Conservation (phyloP, 2,888 invertebrate genomes). For the Drosophila falleni region DNA sequence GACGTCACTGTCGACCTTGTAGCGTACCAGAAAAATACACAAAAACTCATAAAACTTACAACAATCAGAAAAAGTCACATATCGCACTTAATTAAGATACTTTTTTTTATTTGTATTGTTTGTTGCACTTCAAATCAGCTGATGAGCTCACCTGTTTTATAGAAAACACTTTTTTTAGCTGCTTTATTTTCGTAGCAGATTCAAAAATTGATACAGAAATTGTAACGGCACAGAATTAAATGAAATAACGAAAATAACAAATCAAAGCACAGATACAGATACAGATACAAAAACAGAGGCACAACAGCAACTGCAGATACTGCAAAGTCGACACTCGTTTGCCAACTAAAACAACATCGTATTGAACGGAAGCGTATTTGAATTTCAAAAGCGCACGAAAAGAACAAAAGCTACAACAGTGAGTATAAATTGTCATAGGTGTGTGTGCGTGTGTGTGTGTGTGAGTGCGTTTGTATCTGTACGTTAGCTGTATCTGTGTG, state of each 20-base stretch:
- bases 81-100: constrained; percentile 16
- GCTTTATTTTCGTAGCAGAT: constrained; percentile 1
- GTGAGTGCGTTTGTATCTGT: constrained; percentile 13
- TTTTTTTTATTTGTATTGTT: constrained; percentile 2
- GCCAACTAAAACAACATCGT: constrained; percentile 71
- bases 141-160: constrained; percentile 42
- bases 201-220: constrained; percentile 1
- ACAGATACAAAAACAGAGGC: constrained; percentile 21
- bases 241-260: constrained; percentile 10
- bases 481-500: constrained; percentile 10
- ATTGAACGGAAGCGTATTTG: constrained; percentile 77
- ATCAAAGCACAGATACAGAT: constrained; percentile 20
- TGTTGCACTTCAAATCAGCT: constrained; percentile 34
- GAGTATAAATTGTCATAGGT: constrained; percentile 26
- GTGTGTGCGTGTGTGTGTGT: constrained; percentile 35
- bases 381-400: constrained; percentile 77
- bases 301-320: constrained; percentile 66
- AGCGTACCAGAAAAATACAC: constrained; percentile 38
- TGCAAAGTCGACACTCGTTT: constrained; percentile 83
- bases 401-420: constrained; percentile 74
- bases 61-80: constrained; percentile 15
- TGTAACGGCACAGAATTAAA: constrained; percentile 10
- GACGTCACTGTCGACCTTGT: constrained; percentile 72
- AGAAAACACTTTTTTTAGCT: constrained; percentile 3
- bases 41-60: constrained; percentile 7